These are phyloP conservation scores for Rhinolophus sinicus DNA, from an alignment of 2,113 vertebrate genomes.

Conservation along the genomic window DNA sequence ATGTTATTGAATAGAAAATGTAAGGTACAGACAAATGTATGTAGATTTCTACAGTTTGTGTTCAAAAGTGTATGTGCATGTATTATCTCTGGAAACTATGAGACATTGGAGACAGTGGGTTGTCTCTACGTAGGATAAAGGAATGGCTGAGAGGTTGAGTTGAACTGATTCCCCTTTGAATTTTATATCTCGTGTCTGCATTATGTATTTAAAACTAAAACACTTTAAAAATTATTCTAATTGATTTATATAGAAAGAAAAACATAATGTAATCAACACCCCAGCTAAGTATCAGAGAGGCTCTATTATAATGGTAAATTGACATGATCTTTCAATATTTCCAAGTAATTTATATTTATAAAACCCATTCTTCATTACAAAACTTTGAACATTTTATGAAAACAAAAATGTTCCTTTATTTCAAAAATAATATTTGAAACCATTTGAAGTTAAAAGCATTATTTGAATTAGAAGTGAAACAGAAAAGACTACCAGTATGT, in stretches of 20 bases:
- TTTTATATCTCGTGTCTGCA: not conserved
- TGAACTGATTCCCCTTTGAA: not conserved
- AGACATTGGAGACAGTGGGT: not conserved
- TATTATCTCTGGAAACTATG: not conserved
- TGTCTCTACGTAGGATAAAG: not conserved
- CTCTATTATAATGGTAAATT: not conserved
- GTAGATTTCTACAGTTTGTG: not conserved
- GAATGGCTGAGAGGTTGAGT: not conserved
- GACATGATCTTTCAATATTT: constrained; percentile 12
- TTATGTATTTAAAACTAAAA: constrained; percentile 33
- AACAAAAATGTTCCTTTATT: not conserved
- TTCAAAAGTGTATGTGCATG: not conserved
- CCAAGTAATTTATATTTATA: not conserved
- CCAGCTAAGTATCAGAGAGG: not conserved
- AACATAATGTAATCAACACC: not conserved
- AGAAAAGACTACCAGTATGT: constrained; percentile 22
- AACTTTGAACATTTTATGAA: constrained; percentile 3
- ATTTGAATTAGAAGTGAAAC: constrained; percentile 59
- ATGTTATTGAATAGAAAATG: not conserved
- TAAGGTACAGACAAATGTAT: not conserved
- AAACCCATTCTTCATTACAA: not conserved
- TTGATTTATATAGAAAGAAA: not conserved
- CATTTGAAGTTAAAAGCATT: constrained; percentile 65
- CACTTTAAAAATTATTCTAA: not conserved
- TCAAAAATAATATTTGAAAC: constrained; percentile 55